Base-by-base conservation (phyloP, 1,140 invertebrate genomes). In the Drosophila hydei region DNA sequence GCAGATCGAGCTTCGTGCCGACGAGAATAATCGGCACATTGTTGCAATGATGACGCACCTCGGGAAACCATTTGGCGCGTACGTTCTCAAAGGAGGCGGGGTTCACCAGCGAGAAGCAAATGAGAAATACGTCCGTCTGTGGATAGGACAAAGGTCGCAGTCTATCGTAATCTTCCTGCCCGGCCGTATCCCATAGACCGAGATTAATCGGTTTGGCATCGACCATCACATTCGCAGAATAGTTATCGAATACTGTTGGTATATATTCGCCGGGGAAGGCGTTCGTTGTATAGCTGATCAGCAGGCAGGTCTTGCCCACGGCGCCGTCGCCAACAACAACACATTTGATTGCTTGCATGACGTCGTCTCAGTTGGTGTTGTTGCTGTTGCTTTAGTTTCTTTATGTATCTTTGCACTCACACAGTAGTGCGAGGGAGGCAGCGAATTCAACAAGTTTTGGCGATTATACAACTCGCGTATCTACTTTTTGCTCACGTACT, bases 51-150 rank as follows among this genome's bases (percentile, higher is more conserved):
- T 97, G 96, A 92, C 96, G 94, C 33, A 97, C 96, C 92, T 97
- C 96, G 9, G 97, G 97, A 91, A 96, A 97, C 97, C 97, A 98
- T 94, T 99, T 99, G 64, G 98, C 98, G 83, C 98, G 94, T 36
- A 99, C 98, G 92, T 99, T 99, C 93, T 99, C 98, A 93, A 99
- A 99, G 72, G 98, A 99, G 11, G 98, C 97, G 47, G 98, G 98
- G 93, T 99, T 99, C 4, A 99, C 98, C 72, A 99, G 93, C 8
- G 98, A 99, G 92, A 99, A 99, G 92, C 98, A 99, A 91, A 99
- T 98, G 56, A 99, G 94, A 92, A 99, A 99, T 12, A 99, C 98
- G 92, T 99, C 98, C 47, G 98, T 99, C 91, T 99, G 98, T 67
- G 98, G 98, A 93, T 99, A 99, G 12, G 97, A 99, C 1, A 99